Evolutionary conservation across 2,888 invertebrate species (phyloP).

Genomic region (Ischnus inquisitorius): DNA sequence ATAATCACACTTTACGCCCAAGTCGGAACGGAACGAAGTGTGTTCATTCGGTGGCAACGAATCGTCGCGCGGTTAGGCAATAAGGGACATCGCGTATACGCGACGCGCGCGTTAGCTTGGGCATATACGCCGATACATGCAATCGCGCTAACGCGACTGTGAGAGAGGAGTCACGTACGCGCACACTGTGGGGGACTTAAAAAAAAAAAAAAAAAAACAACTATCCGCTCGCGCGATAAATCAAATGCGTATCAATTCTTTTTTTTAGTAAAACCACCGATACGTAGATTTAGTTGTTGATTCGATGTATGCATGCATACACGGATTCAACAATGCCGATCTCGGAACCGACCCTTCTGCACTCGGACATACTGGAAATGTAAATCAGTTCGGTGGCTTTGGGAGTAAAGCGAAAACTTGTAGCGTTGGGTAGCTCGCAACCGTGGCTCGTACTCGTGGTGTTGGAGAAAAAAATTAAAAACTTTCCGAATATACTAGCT

Average conservation of each 20-base stretch:
- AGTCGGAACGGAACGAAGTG: conserved; percentile 23
- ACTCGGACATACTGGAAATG: neutral
- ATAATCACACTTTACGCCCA: conserved; percentile 32
- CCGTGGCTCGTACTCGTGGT: neutral
- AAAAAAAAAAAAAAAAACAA: conserved; percentile 27
- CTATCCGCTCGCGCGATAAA: conserved; percentile 16
- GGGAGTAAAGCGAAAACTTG: neutral
- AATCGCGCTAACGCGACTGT: conserved; percentile 3
- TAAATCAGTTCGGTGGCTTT: neutral
- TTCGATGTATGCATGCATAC: neutral
- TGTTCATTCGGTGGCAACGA: conserved; percentile 18
- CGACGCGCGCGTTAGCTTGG: neutral
- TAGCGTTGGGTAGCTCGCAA: neutral
- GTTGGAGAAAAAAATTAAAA: neutral
- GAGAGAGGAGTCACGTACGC: conserved; percentile 58
- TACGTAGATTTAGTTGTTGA: neutral
- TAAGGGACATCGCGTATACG: conserved; percentile 8
- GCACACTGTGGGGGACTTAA: neutral
- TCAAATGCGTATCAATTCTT: neutral
- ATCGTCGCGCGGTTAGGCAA: conserved; percentile 24
- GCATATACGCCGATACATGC: neutral
- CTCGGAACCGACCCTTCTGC: neutral
- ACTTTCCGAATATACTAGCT: conserved; percentile 2
- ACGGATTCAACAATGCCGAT: neutral
- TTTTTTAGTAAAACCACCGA: no score